Percentiles rank a stretch among this genome's conserved stretches.
These are phyloP conservation scores for Zygothrica quintamaculata DNA, from an alignment of 2,888 invertebrate genomes.

Conservation along the genomic window DNA sequence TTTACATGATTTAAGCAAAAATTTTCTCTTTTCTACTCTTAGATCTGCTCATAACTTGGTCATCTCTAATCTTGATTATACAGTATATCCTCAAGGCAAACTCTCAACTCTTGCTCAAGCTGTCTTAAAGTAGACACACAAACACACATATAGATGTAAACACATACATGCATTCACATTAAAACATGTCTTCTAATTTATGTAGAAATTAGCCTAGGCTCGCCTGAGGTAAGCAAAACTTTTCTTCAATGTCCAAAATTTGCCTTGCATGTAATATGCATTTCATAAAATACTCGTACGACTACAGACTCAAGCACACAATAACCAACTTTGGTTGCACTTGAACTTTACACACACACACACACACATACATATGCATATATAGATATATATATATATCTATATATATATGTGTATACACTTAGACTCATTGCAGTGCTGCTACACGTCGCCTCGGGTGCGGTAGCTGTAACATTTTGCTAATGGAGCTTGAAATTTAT, in stretches of 20 bases:
- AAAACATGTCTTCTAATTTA: slow-evolving; percentile 60
- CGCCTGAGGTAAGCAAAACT: slow-evolving; percentile 68
- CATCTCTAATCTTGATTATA: slow-evolving; percentile 35
- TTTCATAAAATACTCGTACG: slow-evolving; percentile 56
- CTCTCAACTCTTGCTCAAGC: slow-evolving; percentile 5
- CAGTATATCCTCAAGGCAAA: slow-evolving; percentile 29
- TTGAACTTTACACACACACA: slow-evolving; percentile 61
- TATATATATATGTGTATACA: background rate
- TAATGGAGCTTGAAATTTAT: slow-evolving; percentile 81
- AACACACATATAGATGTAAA: too few relatives aligned
- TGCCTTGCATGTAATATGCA: slow-evolving; percentile 65
- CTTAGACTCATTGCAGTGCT: slow-evolving; percentile 3
- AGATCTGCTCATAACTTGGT: slow-evolving; percentile 7
- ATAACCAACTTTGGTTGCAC: slow-evolving; percentile 74
- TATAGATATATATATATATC: background rate
- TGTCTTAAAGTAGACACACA: slow-evolving; percentile 7
- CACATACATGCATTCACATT: background rate
- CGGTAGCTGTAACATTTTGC: slow-evolving; percentile 72
- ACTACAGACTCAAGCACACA: slow-evolving; percentile 51
- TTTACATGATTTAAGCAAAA: background rate
- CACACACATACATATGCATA: slow-evolving; percentile 2
- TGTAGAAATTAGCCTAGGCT: slow-evolving; percentile 65
- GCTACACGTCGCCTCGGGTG: slow-evolving; percentile 64
- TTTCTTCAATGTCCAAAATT: slow-evolving; percentile 68
- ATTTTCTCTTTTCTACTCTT: too few relatives aligned